phyloP scores from a whole-genome alignment of 2,113 vertebrate species.

The Cryptoleucopteryx plumbea region DNA sequence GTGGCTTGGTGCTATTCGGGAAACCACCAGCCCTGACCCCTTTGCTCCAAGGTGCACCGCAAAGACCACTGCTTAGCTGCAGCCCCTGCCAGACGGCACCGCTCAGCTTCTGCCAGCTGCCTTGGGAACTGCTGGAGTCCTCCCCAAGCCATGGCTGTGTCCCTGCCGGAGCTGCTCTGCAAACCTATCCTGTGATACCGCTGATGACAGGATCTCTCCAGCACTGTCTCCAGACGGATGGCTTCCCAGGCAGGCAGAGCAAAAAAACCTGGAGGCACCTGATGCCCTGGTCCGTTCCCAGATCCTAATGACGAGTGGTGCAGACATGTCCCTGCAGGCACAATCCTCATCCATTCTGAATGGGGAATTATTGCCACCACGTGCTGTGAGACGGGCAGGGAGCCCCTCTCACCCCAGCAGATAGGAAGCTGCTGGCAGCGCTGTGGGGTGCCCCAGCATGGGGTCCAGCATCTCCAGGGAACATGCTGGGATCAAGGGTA shows the following conservation, averaged over 20 bases:
- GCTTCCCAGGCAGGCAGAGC: background rate
- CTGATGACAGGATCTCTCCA: slow-evolving; percentile 48
- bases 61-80: background rate
- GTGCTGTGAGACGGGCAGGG: rapidly evolving
- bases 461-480: background rate
- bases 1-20: background rate
- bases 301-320: slow-evolving; percentile 13
- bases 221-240: rapidly evolving
- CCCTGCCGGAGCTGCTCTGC: rapidly evolving
- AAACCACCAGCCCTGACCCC: background rate
- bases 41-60: background rate
- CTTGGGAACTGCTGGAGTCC: background rate
- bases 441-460: rapidly evolving
- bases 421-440: background rate
- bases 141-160: background rate
- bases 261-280: background rate
- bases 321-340: background rate
- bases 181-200: rapidly evolving
- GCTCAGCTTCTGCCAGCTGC: background rate
- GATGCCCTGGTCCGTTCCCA: background rate
- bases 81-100: rapidly evolving
- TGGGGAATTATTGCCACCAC: background rate
- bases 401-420: background rate
- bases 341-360: background rate
- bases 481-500: background rate